Percentiles rank a stretch among this genome's conserved stretches.
phyloP scores from a whole-genome alignment of 2,888 invertebrate species.

The Opisthograptis luteolata region DNA sequence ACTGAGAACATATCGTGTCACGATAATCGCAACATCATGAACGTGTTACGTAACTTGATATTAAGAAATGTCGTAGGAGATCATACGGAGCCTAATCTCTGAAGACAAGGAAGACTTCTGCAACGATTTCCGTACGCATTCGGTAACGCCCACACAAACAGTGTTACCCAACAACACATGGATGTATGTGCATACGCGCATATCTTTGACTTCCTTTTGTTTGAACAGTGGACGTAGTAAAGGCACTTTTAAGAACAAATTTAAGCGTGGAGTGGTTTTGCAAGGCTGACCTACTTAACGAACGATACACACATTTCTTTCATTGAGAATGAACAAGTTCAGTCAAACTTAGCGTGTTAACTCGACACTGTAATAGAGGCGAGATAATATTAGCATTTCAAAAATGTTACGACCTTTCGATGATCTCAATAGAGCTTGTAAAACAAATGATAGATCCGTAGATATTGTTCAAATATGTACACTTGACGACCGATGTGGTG shows the following conservation, averaged over 20 bases:
- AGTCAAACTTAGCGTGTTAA: conserved; percentile 20
- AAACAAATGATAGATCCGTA: not conserved
- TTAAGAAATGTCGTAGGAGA: conserved; percentile 48
- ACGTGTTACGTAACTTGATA: conserved; percentile 45
- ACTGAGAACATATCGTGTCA: conserved; percentile 30
- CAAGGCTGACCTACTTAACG: conserved; percentile 42
- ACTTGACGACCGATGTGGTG: no score
- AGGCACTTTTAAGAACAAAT: conserved; percentile 43
- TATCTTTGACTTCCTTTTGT: conserved; percentile 56
- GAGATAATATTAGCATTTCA: conserved; percentile 14
- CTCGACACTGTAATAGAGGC: conserved; percentile 4
- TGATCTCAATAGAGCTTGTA: no score
- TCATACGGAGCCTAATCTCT: conserved; percentile 53
- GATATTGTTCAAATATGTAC: no score
- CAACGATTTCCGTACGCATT: conserved; percentile 64
- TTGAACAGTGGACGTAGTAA: conserved; percentile 42
- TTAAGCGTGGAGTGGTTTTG: conserved; percentile 53
- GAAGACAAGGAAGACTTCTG: conserved; percentile 62
- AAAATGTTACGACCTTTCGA: not conserved
- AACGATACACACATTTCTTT: conserved; percentile 30
- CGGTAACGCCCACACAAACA: conserved; percentile 52
- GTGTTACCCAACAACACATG: conserved; percentile 53
- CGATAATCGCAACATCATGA: conserved; percentile 31
- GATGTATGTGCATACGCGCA: conserved; percentile 34
- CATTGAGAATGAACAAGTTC: conserved; percentile 26